Evolutionary conservation across 2,797 vertebrate genomes (phyloP), one percentile per base, ranked within the genome.

Genomic region (Huso huso): DNA sequence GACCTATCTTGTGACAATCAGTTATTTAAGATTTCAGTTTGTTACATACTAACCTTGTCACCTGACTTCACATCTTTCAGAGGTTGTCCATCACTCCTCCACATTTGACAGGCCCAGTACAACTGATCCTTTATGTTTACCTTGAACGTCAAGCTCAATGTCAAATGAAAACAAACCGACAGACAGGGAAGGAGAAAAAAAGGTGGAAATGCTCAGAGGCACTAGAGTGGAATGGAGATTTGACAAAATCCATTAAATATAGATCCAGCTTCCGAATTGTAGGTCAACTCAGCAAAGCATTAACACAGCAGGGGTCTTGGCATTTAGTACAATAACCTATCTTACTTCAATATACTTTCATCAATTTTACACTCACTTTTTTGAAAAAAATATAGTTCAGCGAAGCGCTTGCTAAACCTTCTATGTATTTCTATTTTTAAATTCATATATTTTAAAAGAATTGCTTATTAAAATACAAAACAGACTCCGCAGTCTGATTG

Each of bases 341-440:
- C 37, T 37, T 37, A 37, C 37, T 76, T 81, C 80, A 84, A 83
- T 74, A 85, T 72, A 82, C 74, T 82, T 85, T 84, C 63, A 84
- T 83, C 66, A 68, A 63, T 68, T 64, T 58, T 63, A 65, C 62
- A 66, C 57, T 75, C 76, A 78, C 65, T 18, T 1, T 1, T 37
- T 37, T 37, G 37, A 51, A 10, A 61, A 8, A 15, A 13, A 52
- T n/a, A 48, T n/a, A 10, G 50, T 59, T 64, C 15, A 59, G 9
- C 18, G 18, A 64, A 49, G 37, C n/a, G 8, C 59, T 62, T 18
- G 53, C 37, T 37, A 37, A 37, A 37, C 37, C 37, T 12, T 49
- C 62, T 55, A 48, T 62, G 10, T 1, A 48, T 10, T 51, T 53
- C 18, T 8, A 8, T 13, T 10, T 55, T 55, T 5, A 55, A n/a